Evolutionary conservation across 2,113 vertebrate genomes (phyloP).

Genomic region (Vidua macroura): DNA sequence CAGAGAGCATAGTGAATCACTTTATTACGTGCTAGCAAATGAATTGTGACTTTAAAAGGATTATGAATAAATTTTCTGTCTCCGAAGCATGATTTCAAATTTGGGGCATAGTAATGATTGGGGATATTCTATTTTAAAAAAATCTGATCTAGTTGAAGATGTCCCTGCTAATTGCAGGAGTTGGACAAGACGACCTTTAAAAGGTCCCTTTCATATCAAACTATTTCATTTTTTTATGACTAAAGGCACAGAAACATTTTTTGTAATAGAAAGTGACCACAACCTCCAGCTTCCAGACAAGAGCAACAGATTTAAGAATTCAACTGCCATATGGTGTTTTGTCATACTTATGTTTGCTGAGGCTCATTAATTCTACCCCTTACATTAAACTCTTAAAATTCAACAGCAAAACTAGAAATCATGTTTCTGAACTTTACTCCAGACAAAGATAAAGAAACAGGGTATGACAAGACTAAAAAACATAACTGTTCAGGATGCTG

Average conservation of each 20-base stretch:
- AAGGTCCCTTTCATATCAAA: neutral
- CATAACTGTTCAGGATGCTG: neutral
- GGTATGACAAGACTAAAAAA: neutral
- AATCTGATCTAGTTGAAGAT: neutral
- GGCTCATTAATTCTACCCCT: neutral
- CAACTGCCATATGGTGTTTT: neutral
- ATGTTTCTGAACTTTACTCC: neutral
- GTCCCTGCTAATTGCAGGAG: rapidly evolving
- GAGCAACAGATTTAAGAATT: neutral
- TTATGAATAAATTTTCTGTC: neutral
- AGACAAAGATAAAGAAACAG: neutral
- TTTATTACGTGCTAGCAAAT: neutral
- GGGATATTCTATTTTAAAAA: neutral
- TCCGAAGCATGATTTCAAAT: neutral
- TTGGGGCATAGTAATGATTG: neutral
- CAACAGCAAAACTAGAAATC: neutral
- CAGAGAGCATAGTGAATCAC: neutral
- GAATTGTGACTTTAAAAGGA: neutral
- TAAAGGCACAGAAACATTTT: neutral
- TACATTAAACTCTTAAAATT: neutral
- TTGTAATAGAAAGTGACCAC: neutral
- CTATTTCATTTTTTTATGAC: neutral
- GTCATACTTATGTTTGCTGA: neutral
- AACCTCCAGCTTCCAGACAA: neutral
- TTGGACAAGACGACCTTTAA: neutral